A percentile compares a stretch with the other conserved stretches of the same genome.
These are phyloP conservation scores for Pedetes capensis DNA, from an alignment of 2,113 vertebrate genomes.

Conservation along the genomic window DNA sequence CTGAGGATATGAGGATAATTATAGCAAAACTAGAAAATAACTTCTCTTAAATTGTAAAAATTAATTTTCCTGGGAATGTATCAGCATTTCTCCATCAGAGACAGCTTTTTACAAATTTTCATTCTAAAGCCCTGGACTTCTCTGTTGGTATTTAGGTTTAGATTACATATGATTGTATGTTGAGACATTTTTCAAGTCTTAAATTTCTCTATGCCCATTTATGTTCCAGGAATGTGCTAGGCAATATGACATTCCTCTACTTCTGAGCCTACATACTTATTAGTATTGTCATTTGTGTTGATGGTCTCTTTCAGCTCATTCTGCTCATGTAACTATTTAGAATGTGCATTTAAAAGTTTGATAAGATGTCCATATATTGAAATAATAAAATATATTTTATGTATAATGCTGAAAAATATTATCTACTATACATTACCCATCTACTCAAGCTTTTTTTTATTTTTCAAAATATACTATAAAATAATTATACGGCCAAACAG, in stretches of 20 bases:
- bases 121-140: neutral
- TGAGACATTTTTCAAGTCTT: neutral
- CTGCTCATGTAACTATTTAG: neutral
- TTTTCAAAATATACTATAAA: neutral
- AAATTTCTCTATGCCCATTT: neutral
- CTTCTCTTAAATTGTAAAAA: neutral
- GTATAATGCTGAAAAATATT: neutral
- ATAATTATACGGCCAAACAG: neutral
- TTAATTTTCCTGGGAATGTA: neutral
- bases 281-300: neutral
- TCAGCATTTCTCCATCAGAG: neutral
- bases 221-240: neutral
- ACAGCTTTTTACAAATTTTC: neutral
- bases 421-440: neutral
- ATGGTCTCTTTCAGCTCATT: neutral
- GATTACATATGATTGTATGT: neutral
- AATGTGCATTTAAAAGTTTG: neutral
- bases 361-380: neutral
- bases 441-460: neutral
- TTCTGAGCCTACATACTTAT: neutral
- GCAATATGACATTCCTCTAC: neutral
- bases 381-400: neutral
- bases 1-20: neutral
- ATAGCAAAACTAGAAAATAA: neutral
- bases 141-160: neutral